Conservation (phyloP, 2,797 vertebrate species). For the Eulemur rubriventer region DNA sequence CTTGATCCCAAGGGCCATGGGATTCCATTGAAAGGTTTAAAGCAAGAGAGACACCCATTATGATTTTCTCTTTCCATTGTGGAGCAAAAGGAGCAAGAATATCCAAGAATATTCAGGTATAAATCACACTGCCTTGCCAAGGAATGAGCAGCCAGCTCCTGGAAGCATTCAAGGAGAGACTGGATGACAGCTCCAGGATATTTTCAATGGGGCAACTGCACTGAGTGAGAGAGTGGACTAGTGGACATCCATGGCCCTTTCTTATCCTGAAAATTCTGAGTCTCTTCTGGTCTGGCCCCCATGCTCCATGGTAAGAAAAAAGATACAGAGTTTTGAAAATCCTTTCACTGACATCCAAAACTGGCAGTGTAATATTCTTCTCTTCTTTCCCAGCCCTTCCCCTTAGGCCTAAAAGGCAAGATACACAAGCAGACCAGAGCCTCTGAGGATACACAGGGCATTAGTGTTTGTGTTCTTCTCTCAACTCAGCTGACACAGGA, state of each 20-base stretch:
- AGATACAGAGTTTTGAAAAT: not conserved
- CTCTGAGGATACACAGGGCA: not conserved
- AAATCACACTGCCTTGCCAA: not conserved
- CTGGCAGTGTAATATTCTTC: not conserved
- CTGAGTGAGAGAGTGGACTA: not conserved
- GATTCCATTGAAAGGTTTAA: not conserved
- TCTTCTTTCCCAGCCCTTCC: not conserved
- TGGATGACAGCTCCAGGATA: not conserved
- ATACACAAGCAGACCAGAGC: not conserved
- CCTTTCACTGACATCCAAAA: not conserved
- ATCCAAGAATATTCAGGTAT: not conserved
- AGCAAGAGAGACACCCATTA: not conserved
- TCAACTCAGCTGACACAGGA: slow-evolving; percentile 40
- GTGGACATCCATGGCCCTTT: not conserved
- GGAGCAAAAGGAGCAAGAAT: not conserved
- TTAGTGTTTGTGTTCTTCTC: slow-evolving; percentile 68
- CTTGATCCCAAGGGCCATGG: not conserved
- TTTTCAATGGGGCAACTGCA: not conserved
- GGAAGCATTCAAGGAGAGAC: not conserved
- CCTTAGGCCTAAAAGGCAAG: not conserved
- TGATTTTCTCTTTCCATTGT: not conserved
- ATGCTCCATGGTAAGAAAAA: not conserved
- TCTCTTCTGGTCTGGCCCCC: not conserved
- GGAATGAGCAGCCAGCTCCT: not conserved
- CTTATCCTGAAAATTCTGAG: slow-evolving; percentile 8